Evolutionary conservation across 2,888 invertebrate genomes (phyloP).

Genomic region (Andrena dorsata): DNA sequence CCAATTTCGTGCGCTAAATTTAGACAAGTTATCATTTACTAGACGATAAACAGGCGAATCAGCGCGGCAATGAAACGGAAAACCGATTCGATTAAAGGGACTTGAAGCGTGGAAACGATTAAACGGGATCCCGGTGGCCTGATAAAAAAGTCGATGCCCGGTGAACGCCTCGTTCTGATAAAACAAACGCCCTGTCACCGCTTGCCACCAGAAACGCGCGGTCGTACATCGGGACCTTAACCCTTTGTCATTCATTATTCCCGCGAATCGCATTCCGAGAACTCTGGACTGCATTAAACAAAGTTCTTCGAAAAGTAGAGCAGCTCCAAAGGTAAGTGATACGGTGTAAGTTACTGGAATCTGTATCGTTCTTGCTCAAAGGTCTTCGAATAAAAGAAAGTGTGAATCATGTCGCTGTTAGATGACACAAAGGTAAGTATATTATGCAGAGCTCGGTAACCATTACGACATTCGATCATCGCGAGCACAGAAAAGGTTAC

Average conservation of each 20-base stretch:
- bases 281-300: neutral
- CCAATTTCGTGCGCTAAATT: neutral
- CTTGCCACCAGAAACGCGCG: constrained; percentile 63
- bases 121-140: constrained; percentile 36
- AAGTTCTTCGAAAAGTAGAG: neutral
- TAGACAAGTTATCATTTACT: neutral
- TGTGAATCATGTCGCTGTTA: too few species aligned
- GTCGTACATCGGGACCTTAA: constrained; percentile 29
- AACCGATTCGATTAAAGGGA: constrained; percentile 12
- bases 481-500: too few species aligned
- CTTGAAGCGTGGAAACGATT: constrained; percentile 36
- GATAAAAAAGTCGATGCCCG: constrained; percentile 72
- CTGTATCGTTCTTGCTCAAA: neutral
- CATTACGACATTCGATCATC: too few species aligned
- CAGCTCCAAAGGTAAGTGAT: too few species aligned
- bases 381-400: too few species aligned
- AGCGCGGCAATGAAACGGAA: neutral
- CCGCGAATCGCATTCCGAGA: neutral
- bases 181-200: constrained; percentile 72
- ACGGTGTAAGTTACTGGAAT: too few species aligned
- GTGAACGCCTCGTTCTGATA: constrained; percentile 74
- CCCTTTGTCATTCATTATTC: constrained; percentile 22
- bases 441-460: too few species aligned
- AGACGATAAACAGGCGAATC: neutral
- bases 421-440: too few species aligned